phyloP scores from a whole-genome alignment of 1,140 invertebrate genomes.

The Ostrea edulis region DNA sequence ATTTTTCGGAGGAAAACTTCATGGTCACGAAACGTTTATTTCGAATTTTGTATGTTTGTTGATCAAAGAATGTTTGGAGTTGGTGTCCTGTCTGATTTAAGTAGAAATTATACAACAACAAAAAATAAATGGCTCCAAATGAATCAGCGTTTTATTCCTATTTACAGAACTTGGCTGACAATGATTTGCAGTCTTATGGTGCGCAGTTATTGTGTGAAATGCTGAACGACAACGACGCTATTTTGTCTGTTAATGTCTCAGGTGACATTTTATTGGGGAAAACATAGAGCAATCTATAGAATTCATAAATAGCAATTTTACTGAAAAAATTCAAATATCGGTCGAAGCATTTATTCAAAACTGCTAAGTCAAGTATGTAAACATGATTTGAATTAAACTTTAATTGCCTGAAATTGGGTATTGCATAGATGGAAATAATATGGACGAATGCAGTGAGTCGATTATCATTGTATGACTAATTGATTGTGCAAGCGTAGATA shows the following conservation, averaged over 20 bases:
- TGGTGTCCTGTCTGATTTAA: too few species aligned
- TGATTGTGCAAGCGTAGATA: neutral
- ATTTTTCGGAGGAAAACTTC: too few species aligned
- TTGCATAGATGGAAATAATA: neutral
- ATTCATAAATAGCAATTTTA: neutral
- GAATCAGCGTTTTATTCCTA: neutral
- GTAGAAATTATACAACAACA: too few species aligned
- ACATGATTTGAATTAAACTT: neutral
- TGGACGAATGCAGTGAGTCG: neutral
- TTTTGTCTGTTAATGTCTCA: constrained; percentile 45
- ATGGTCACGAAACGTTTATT: too few species aligned
- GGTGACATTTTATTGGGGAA: constrained; percentile 38
- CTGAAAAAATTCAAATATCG: neutral
- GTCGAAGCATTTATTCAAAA: neutral
- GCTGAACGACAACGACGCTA: constrained; percentile 44
- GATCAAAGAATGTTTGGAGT: too few species aligned
- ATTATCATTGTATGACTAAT: neutral
- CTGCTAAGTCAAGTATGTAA: neutral
- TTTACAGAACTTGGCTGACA: constrained; percentile 53
- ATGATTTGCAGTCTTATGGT: constrained; percentile 50
- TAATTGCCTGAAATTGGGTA: neutral
- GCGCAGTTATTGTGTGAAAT: constrained; percentile 45
- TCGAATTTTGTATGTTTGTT: too few species aligned
- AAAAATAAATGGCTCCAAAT: too few species aligned
- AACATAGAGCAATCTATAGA: neutral